Evolutionary conservation across 2,888 invertebrate genomes (phyloP), one percentile per base, ranked within the genome.

Genomic region (Xestia xanthographa): DNA sequence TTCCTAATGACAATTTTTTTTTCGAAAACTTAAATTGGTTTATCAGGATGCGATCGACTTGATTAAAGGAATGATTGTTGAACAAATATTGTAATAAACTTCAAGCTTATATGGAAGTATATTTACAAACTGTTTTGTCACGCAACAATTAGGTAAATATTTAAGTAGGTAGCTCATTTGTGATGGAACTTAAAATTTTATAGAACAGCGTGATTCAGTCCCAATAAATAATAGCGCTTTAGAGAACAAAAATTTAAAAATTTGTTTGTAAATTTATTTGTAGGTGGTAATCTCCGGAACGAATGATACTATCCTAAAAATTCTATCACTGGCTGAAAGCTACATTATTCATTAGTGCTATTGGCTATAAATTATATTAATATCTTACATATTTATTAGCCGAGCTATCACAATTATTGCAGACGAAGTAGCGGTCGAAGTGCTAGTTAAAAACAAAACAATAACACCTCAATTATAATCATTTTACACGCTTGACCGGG

Each of bases 21-120:
- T 43, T 0, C n/a, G n/a, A 43, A 43, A 77, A 48, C 38, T 29
- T 14, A 34, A 79, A 43, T 58, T 60, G 14, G 45, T 17, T 74
- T 12, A 50, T 60, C 48, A 38, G 41, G 8, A 56, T 34, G 29
- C 17, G 14, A 81, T 68, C 63, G 34, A 48, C 20, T 76, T 34
- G 48, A 72, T 68, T 43, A 58, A 53, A 66, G 29, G 5, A 1
- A 34, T 53, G 6, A 60, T 22, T 29, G 45, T 20, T 58, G 26
- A 26, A 60, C 17, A 34, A 56, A 66, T 80, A 80, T 80, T 80
- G 53, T 9, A 60, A 17, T 58, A 8, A n/a, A 14, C 20, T 22
- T 14, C 12, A 38, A 69, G 14, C 65, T n/a, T 11, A n/a, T n/a
- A 56, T 34, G 3, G 34, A 34, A 26, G 26, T 56, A 11, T 50